phyloP scores from a whole-genome alignment of 2,888 invertebrate genomes.

The Theretra japonica region DNA sequence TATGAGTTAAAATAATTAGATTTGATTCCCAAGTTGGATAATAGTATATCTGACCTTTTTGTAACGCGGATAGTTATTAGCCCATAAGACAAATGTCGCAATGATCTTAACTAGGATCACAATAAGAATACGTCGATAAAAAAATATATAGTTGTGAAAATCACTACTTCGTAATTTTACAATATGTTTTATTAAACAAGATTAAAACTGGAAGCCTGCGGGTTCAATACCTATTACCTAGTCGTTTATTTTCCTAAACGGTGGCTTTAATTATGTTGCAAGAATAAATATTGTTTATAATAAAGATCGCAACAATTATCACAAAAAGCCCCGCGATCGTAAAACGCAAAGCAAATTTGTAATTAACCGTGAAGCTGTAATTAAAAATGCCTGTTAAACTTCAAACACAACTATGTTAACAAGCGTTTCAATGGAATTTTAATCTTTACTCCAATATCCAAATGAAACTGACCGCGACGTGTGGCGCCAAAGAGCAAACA shows the following conservation, averaged over 20 bases:
- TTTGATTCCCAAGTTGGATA: too few relatives aligned
- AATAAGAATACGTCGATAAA: too few relatives aligned
- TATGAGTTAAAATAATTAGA: too few relatives aligned
- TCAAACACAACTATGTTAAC: slow-evolving; percentile 54
- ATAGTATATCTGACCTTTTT: too few relatives aligned
- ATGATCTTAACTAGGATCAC: too few relatives aligned
- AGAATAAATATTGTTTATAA: slow-evolving; percentile 30
- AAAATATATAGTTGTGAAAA: not conserved
- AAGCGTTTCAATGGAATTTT: slow-evolving; percentile 62
- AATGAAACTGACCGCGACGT: slow-evolving; percentile 68
- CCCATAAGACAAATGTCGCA: too few relatives aligned
- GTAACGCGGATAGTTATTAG: too few relatives aligned
- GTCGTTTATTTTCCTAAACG: not conserved
- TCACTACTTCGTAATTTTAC: not conserved
- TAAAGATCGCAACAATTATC: slow-evolving; percentile 44
- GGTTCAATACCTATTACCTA: too few relatives aligned
- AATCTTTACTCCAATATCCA: slow-evolving; percentile 66
- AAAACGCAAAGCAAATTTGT: slow-evolving; percentile 47
- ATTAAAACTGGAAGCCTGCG: not conserved
- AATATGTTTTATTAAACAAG: not conserved
- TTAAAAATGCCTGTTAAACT: slow-evolving; percentile 51
- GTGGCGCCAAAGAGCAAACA: slow-evolving; percentile 77
- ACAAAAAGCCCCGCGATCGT: slow-evolving; percentile 44
- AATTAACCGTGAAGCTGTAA: slow-evolving; percentile 59
- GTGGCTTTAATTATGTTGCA: slow-evolving; percentile 14